Evolutionary conservation across 2,113 vertebrate genomes (phyloP).

Genomic region (Cephalopholis sonnerati): DNA sequence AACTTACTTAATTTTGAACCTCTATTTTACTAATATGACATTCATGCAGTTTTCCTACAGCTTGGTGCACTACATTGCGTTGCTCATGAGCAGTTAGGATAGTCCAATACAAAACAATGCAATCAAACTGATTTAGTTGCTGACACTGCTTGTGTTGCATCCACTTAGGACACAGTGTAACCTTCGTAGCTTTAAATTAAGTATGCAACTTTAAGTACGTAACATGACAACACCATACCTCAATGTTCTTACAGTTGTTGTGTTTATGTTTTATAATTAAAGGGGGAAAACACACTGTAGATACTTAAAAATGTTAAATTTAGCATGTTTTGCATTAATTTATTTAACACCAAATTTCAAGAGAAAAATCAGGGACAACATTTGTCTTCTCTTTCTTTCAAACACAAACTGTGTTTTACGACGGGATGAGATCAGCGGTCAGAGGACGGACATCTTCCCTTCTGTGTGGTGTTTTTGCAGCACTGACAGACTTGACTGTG

Average conservation of each 20-base stretch:
- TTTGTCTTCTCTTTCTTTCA: not conserved
- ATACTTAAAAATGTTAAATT: not conserved
- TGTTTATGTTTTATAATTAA: too few species aligned
- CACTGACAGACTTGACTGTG: not conserved
- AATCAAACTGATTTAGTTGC: too few species aligned
- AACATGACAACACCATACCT: too few species aligned
- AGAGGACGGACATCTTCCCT: not conserved
- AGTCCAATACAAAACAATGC: too few species aligned
- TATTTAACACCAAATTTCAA: not conserved
- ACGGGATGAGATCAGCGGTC: not conserved
- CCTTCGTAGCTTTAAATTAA: too few species aligned
- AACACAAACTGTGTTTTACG: not conserved
- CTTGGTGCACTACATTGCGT: too few species aligned
- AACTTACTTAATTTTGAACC: not conserved
- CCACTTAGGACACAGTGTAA: too few species aligned
- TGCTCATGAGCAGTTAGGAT: too few species aligned
- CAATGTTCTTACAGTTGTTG: too few species aligned
- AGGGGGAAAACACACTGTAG: not conserved
- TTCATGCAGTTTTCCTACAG: not conserved
- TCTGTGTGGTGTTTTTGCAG: not conserved
- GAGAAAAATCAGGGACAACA: not conserved
- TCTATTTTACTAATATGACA: not conserved
- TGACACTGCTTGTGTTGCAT: too few species aligned
- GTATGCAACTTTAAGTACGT: too few species aligned
- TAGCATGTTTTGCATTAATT: not conserved